A percentile compares a stretch with the other conserved stretches of the same genome.
Evolutionary conservation across 2,797 vertebrate genomes (phyloP).

Genomic region (Lutjanus campechanus): DNA sequence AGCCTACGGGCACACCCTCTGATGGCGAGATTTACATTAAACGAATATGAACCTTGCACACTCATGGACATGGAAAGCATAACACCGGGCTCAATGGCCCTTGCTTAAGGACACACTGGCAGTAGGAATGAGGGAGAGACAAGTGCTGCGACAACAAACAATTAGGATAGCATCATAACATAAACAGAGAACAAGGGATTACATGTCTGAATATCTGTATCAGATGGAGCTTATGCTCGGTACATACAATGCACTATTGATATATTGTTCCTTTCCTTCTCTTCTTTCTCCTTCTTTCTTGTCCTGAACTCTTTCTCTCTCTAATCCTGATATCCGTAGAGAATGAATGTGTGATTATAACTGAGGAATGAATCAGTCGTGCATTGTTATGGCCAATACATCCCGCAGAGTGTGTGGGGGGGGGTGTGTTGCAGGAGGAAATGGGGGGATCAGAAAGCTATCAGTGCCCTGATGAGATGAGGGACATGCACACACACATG

Average conservation of each 20-base stretch:
- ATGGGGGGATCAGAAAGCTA: constrained; percentile 35
- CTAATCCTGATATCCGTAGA: constrained; percentile 33
- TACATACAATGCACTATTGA: background rate
- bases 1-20: too few relatives aligned
- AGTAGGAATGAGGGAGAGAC: too few relatives aligned
- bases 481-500: background rate
- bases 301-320: background rate
- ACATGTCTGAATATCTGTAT: background rate
- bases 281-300: background rate
- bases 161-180: background rate
- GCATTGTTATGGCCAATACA: constrained; percentile 36
- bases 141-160: background rate
- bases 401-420: constrained; percentile 15
- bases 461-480: constrained; percentile 27
- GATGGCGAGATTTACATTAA: too few relatives aligned
- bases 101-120: background rate
- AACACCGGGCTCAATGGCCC: background rate
- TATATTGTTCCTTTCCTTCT: background rate
- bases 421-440: constrained; percentile 11
- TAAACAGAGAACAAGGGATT: background rate
- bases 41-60: too few relatives aligned
- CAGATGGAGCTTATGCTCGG: background rate
- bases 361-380: constrained; percentile 29
- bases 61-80: too few relatives aligned
- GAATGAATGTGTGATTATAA: constrained; percentile 42